These are phyloP conservation scores for Hippocampus abdominalis DNA, from an alignment of 2,113 vertebrate genomes.

Conservation along the genomic window DNA sequence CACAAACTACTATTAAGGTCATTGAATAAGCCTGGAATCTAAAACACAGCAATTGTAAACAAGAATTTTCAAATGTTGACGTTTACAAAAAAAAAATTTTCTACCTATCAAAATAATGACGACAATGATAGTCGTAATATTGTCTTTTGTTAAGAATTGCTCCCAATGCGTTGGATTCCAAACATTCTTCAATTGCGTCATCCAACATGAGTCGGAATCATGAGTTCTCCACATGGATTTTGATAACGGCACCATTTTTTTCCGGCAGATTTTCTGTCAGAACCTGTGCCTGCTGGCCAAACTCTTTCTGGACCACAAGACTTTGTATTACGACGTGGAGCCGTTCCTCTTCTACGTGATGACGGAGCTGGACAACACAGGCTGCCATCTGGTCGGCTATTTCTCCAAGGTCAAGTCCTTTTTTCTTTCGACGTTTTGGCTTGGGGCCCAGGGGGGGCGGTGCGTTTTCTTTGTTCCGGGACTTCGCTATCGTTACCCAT, in stretches of 20 bases:
- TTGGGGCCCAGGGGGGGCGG: too few relatives aligned
- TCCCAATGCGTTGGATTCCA: neutral
- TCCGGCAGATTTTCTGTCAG: conserved; percentile 85
- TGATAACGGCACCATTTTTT: neutral
- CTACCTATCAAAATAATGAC: too few relatives aligned
- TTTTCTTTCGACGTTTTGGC: neutral
- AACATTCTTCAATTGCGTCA: neutral
- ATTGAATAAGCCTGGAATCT: too few relatives aligned
- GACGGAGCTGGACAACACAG: conserved; percentile 87
- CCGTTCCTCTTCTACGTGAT: conserved; percentile 91
- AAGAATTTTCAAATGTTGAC: too few relatives aligned
- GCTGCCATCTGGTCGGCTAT: conserved; percentile 87
- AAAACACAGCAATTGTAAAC: too few relatives aligned
- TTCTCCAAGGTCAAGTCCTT: conserved; percentile 81
- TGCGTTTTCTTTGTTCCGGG: too few relatives aligned
- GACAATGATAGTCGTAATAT: too few relatives aligned
- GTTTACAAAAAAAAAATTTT: too few relatives aligned
- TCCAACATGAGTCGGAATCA: neutral
- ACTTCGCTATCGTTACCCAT: too few relatives aligned
- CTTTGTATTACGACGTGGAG: conserved; percentile 86
- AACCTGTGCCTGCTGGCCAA: conserved; percentile 89
- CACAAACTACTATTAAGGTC: too few relatives aligned
- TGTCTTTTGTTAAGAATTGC: too few relatives aligned
- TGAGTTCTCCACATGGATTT: neutral
- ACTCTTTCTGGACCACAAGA: conserved; percentile 89